phyloP scores from a whole-genome alignment of 2,113 vertebrate species.

The Cebus imitator region DNA sequence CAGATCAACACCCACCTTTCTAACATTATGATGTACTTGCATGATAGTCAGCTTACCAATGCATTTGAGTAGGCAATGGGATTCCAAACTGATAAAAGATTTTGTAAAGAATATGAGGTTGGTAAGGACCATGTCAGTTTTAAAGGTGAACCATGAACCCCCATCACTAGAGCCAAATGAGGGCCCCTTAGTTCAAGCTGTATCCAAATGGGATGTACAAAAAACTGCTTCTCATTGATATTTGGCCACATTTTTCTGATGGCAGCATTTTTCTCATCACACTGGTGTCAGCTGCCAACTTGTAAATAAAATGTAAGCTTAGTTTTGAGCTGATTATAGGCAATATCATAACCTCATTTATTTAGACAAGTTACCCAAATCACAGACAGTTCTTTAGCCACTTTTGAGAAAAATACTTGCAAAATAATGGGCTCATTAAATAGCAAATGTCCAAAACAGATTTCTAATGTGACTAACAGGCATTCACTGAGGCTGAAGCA shows the following conservation, averaged over 20 bases:
- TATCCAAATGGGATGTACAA: neutral
- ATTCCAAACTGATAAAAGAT: neutral
- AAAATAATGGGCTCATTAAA: constrained; percentile 63
- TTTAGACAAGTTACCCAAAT: constrained; percentile 11
- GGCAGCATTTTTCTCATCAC: neutral
- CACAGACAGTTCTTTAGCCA: constrained; percentile 4
- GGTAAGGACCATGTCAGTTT: neutral
- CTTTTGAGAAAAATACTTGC: constrained; percentile 10
- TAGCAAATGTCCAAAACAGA: constrained; percentile 66
- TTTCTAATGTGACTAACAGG: constrained; percentile 53
- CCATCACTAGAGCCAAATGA: neutral
- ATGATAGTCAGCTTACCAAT: neutral
- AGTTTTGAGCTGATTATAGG: neutral
- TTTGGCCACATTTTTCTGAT: neutral
- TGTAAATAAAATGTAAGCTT: constrained; percentile 38
- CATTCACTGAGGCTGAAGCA: constrained; percentile 44
- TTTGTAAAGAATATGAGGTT: neutral
- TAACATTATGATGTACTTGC: neutral
- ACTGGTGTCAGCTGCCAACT: neutral
- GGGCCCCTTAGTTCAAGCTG: neutral
- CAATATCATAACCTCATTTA: neutral
- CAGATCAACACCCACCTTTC: neutral
- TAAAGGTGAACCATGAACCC: neutral
- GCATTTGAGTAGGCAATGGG: neutral
- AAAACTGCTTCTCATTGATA: neutral